Base-by-base conservation (phyloP, 2,797 vertebrate genomes). In the Poeciliopsis presidionis region DNA sequence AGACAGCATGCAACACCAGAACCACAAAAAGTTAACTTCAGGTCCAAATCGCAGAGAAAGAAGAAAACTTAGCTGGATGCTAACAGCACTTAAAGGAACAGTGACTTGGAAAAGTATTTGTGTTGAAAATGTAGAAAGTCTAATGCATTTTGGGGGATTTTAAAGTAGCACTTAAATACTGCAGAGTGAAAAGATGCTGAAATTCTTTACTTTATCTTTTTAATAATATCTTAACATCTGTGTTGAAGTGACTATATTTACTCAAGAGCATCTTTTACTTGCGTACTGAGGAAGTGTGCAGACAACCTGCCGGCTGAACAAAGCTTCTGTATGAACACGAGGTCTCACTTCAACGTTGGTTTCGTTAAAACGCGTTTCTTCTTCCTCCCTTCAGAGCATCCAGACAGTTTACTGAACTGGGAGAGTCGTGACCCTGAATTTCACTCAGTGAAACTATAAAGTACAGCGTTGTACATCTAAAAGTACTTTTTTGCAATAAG, bases 51-150 rank as follows among this genome's bases (percentile, higher is more conserved):
- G 12, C 9, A 77, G 79, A 72, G 14, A 74, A 18, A 22, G 1
- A 30, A n/a, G 63, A 55, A 63, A 51, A n/a, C 72, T 78, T 84
- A 1, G 7, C 22, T 39, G 79, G 39, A 0, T 49, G n/a, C 55
- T 59, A 84, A 80, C 18, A 84, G 71, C 30, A 20, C 77, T 76
- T 76, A 45, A 13, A 55, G 53, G 73, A 79, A 61, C 59, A 39
- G 18, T 1, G 16, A 7, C 61, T 61, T 33, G 4, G n/a, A 61
- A 33, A 36, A 3, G 30, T 33, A 1, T 36, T 63, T 55, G 46
- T 47, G 46, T 16, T 47, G 14, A 47, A 47, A 47, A 47, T 46
- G 45, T 46, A 5, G 46, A 14, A 47, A 47, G 25, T 28, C 14
- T 1, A 28, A 28, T 28, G n/a, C n/a, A 57, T 57, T 57, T 28